A percentile compares a stretch with the other conserved stretches of the same genome.
These are phyloP conservation scores for Philopedon plagiatum DNA, from an alignment of 2,888 invertebrate genomes.

Conservation along the genomic window DNA sequence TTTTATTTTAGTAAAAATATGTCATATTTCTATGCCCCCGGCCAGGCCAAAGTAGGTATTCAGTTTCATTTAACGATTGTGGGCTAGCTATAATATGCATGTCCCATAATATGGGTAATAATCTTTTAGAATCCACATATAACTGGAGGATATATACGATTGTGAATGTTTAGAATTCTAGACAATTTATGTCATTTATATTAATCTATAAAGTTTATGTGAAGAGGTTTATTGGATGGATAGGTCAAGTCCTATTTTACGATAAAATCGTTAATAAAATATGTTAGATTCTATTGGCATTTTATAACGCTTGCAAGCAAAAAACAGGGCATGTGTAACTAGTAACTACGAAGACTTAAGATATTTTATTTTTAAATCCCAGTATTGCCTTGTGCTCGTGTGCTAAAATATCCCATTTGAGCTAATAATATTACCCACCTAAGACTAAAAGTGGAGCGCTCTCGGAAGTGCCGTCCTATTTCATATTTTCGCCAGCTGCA, in stretches of 20 bases:
- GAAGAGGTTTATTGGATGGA: neutral
- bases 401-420: too few relatives aligned
- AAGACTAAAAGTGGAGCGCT: neutral
- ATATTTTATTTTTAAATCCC: too few relatives aligned
- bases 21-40: too few relatives aligned
- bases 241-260: neutral
- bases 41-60: too few relatives aligned
- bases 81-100: neutral
- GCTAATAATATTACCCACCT: too few relatives aligned
- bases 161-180: constrained; percentile 3
- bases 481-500: neutral
- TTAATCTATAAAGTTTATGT: constrained; percentile 4
- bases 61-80: neutral
- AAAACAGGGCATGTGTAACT: too few relatives aligned
- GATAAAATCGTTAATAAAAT: neutral
- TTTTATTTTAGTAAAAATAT: too few relatives aligned
- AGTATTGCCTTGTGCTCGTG: too few relatives aligned
- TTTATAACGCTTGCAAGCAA: too few relatives aligned
- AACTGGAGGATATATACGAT: neutral
- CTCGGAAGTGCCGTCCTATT: constrained; percentile 9
- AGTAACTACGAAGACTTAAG: too few relatives aligned
- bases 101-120: neutral
- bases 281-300: too few relatives aligned
- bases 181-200: constrained; percentile 13
- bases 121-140: neutral